Evolutionary conservation across 2,797 vertebrate genomes (phyloP), one percentile per base, ranked within the genome.

Genomic region (Lacerta agilis): DNA sequence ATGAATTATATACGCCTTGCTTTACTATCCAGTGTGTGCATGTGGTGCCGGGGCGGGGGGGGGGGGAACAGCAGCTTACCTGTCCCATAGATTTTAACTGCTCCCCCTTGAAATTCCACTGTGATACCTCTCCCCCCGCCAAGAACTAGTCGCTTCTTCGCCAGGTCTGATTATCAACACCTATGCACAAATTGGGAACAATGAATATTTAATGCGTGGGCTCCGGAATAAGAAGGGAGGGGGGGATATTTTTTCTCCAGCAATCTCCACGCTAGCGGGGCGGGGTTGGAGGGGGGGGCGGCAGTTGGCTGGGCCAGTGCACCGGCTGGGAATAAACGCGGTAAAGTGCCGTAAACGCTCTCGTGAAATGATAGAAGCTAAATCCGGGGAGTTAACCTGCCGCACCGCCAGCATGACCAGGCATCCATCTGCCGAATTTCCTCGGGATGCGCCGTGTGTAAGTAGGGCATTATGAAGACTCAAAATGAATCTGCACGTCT

Each of bases 401-500:
- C 85, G 95, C 94, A 96, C 96, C 2, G 84, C 86, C 96, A 90
- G 96, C 97, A 97, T 97, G 97, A 97, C 96, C 96, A 96, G 95
- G 97, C 97, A 97, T 97, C 96, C 93, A 96, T 95, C 94, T 85
- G 88, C 94, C 95, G 96, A 96, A 97, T 97, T 97, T 97, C 95
- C 91, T 90, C 79, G 69, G 94, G 94, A 95, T 93, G 95, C 87
- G 88, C 64, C 45, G 94, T 95, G 96, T 93, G 95, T 95, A 96
- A 96, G 96, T 94, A 96, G 58, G 15, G 94, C 93, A 90, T 97
- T 94, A 97, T 97, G 96, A 97, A 96, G 93, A 93, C 91, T 94
- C 93, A 86, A 93, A 96, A 97, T 97, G 96, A 96, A 96, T 95
- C 96, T 1, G 95, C 97, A 97, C 96, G 96, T 94, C 94, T 95